Percentiles rank a stretch among this genome's conserved stretches.
These are phyloP conservation scores for Lithobates sylvaticus DNA, from an alignment of 2,797 vertebrate genomes.

Conservation along the genomic window DNA sequence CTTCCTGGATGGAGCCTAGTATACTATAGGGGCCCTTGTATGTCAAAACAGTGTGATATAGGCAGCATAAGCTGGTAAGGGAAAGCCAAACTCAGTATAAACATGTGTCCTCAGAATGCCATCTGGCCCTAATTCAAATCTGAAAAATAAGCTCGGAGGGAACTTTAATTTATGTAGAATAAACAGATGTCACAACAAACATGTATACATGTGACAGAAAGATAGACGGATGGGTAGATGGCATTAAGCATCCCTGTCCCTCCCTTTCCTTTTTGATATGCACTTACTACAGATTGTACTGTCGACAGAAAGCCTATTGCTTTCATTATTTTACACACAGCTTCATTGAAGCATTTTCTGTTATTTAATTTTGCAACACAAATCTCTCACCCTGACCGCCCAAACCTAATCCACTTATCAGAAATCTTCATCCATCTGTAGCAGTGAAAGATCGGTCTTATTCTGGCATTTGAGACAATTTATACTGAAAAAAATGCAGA, in stretches of 20 bases:
- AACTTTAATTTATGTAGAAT: no score
- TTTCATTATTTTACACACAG: conserved; percentile 51
- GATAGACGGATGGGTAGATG: background rate
- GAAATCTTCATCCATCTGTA: conserved; percentile 35
- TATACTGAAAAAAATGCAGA: conserved; percentile 9
- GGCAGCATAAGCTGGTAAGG: no score
- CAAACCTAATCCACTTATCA: conserved; percentile 5
- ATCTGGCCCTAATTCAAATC: no score
- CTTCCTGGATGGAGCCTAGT: no score
- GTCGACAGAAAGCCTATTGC: background rate
- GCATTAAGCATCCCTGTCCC: background rate
- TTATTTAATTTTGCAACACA: conserved; percentile 38
- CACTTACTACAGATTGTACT: background rate
- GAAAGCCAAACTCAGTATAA: no score
- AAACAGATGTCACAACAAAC: no score
- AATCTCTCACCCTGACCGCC: conserved; percentile 4
- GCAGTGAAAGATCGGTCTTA: background rate
- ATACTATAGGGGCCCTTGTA: no score
- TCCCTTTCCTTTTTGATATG: background rate
- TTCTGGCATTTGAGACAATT: background rate
- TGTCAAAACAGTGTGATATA: no score
- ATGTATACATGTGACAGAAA: background rate
- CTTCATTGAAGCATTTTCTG: conserved; percentile 36
- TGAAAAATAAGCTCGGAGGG: no score
- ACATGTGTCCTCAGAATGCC: no score